phyloP scores from a whole-genome alignment of 2,888 invertebrate species.

The Tipula helvola region DNA sequence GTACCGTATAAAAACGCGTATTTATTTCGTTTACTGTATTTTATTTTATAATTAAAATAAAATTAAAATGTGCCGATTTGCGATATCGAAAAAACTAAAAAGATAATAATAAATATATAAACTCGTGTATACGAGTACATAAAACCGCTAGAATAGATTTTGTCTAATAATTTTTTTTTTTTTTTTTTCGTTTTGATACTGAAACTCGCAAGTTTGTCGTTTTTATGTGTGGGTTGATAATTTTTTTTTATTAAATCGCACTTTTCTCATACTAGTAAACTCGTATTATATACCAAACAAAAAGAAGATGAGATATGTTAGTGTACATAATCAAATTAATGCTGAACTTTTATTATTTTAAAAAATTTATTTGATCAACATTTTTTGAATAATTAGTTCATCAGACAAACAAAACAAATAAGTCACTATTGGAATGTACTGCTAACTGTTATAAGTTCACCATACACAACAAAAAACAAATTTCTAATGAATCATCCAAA shows the following conservation, averaged over 20 bases:
- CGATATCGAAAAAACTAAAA: neutral
- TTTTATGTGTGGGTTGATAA: neutral
- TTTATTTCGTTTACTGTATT: neutral
- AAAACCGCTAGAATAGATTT: slow-evolving; percentile 5
- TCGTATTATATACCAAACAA: neutral
- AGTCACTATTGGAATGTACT: neutral
- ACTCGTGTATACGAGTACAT: neutral
- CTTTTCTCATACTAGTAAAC: neutral
- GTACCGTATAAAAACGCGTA: neutral
- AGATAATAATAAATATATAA: neutral
- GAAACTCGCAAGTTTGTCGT: neutral
- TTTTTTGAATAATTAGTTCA: neutral
- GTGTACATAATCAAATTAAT: neutral
- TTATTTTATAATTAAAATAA: neutral
- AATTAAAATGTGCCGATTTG: slow-evolving; percentile 7
- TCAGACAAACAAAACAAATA: neutral
- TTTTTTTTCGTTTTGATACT: neutral
- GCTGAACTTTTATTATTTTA: neutral
- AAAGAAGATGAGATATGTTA: neutral
- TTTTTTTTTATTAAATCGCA: neutral
- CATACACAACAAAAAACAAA: neutral
- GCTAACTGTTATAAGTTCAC: neutral
- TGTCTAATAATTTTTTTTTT: neutral
- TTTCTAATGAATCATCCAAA: neutral
- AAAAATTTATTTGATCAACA: neutral